Evolutionary conservation across 2,797 vertebrate genomes (phyloP).

Genomic region (Onychomys torridus): DNA sequence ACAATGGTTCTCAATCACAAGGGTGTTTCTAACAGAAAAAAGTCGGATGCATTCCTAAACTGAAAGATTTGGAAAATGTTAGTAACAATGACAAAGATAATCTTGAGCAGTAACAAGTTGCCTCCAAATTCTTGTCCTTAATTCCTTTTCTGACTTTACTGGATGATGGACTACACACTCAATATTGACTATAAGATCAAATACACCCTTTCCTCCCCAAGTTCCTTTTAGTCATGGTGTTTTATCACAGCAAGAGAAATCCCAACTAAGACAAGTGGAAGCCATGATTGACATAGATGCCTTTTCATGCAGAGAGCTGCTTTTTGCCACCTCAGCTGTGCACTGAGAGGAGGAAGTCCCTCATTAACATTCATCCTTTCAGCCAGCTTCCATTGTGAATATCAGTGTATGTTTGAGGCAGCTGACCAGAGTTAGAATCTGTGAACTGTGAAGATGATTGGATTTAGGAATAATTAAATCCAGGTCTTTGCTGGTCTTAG

Average conservation of each 20-base stretch:
- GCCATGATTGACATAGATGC: background rate
- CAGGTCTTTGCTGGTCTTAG: background rate
- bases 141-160: background rate
- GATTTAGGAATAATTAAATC: constrained; percentile 57
- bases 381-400: constrained; percentile 21
- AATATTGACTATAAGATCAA: background rate
- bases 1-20: background rate
- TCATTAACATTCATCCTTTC: background rate
- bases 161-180: background rate
- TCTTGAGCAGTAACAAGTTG: background rate
- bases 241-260: background rate
- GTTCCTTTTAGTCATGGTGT: background rate
- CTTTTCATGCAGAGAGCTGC: background rate
- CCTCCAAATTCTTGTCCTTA: background rate
- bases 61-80: background rate
- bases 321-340: background rate
- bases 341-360: background rate
- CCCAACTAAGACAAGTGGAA: background rate
- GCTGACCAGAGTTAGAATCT: constrained; percentile 23
- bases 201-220: background rate
- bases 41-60: constrained; percentile 1
- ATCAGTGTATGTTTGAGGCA: background rate
- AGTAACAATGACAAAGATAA: constrained; percentile 8
- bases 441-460: constrained; percentile 55
- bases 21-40: constrained; percentile 1